phyloP scores from a whole-genome alignment of 30 jellyfish, hydroid and myxozoan species.

The Turritopsis rubra region DNA sequence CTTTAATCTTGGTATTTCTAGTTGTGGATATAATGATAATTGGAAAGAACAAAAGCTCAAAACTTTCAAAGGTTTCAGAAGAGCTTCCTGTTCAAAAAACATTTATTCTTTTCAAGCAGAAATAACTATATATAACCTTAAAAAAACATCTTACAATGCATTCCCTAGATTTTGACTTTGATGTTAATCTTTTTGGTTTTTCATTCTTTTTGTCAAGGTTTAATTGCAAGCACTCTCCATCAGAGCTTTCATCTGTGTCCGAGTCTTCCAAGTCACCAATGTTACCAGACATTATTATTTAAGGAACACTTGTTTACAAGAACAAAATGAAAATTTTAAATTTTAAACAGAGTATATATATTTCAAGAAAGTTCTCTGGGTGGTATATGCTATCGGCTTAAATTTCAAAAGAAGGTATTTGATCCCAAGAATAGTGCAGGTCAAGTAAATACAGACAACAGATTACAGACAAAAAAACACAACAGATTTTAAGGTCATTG shows the following conservation, averaged over 20 bases:
- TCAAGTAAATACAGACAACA: too few relatives aligned
- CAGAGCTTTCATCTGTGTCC: slow-evolving; percentile 5
- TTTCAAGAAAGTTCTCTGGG: not conserved
- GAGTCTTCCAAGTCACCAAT: slow-evolving; percentile 12
- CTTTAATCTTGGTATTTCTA: too few relatives aligned
- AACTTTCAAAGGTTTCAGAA: too few relatives aligned
- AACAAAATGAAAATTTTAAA: not conserved
- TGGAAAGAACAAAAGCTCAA: too few relatives aligned
- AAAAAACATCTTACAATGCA: slow-evolving; percentile 46
- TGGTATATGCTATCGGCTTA: too few relatives aligned
- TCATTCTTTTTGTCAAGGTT: slow-evolving; percentile 13
- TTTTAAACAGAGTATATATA: not conserved
- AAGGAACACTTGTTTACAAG: not conserved
- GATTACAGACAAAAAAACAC: not conserved
- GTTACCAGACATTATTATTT: slow-evolving; percentile 2
- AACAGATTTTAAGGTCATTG: not conserved
- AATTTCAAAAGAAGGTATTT: too few relatives aligned
- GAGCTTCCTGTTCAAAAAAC: too few relatives aligned
- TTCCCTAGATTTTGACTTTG: slow-evolving; percentile 19
- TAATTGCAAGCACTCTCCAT: slow-evolving; percentile 62
- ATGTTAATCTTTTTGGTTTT: not conserved
- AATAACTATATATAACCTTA: not conserved
- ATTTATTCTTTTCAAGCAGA: not conserved
- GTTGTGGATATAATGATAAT: too few relatives aligned
- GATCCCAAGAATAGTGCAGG: too few relatives aligned